phyloP scores from a whole-genome alignment of 23 tunicate genomes.

The Phallusia fumigata region DNA sequence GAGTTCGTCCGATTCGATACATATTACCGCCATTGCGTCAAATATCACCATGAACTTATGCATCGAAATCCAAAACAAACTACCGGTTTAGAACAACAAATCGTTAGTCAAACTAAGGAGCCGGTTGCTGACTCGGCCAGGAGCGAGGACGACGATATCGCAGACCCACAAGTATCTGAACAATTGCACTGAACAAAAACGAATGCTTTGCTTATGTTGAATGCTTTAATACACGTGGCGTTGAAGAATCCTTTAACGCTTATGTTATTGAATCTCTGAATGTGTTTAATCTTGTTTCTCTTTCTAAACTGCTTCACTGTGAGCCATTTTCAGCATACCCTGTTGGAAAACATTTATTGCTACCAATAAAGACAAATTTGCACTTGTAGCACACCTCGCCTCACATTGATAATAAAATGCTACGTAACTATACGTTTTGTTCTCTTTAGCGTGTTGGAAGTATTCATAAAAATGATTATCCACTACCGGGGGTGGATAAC shows the following conservation, averaged over 20 bases:
- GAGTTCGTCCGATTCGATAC: not conserved
- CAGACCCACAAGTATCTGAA: too few species aligned
- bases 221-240: not conserved
- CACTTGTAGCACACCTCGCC: not conserved
- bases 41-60: not conserved
- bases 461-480: too few species aligned
- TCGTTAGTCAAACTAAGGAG: too few species aligned
- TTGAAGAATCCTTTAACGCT: slow-evolving; percentile 7
- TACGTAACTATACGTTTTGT: too few species aligned
- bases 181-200: not conserved
- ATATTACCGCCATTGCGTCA: not conserved
- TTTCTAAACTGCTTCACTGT: not conserved
- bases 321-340: not conserved
- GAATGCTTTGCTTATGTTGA: not conserved
- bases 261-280: not conserved
- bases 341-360: not conserved
- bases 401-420: not conserved
- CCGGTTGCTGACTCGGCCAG: too few species aligned
- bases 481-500: too few species aligned
- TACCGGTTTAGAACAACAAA: too few species aligned
- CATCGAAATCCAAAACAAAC: not conserved
- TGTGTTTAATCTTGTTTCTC: not conserved
- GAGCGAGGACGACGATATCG: too few species aligned
- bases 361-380: not conserved
- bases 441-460: too few species aligned